Conservation (phyloP, 2,113 vertebrate species). For the Hydropotes inermis region DNA sequence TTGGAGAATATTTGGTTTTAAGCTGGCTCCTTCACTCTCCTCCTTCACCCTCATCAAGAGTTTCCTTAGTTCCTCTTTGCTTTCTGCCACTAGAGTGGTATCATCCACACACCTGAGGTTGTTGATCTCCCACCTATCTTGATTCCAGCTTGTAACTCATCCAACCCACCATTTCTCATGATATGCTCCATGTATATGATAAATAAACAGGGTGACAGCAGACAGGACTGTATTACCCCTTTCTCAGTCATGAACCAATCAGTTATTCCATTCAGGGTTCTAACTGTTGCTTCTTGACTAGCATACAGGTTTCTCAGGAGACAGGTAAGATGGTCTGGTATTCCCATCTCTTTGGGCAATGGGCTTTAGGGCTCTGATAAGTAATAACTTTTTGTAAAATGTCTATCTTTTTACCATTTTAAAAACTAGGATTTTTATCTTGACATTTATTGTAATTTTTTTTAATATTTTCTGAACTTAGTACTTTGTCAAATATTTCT, state of each 20-base stretch:
- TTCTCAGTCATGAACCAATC: not conserved
- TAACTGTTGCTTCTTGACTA: not conserved
- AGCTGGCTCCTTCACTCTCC: not conserved
- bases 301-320: not conserved
- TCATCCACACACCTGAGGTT: not conserved
- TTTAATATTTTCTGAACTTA: not conserved
- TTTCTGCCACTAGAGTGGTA: not conserved
- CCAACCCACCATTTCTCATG: not conserved
- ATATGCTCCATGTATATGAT: accelerated
- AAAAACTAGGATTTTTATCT: not conserved
- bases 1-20: not conserved
- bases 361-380: not conserved
- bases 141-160: not conserved
- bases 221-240: not conserved
- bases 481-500: not conserved
- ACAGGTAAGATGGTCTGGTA: not conserved
- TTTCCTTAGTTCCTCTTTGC: not conserved
- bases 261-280: not conserved
- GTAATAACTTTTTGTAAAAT: not conserved
- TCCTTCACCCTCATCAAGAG: not conserved
- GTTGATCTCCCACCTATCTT: not conserved
- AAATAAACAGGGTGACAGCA: not conserved
- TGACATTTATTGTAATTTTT: not conserved
- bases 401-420: not conserved
- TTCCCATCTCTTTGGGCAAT: not conserved